Base-by-base conservation (phyloP, 2,797 vertebrate species). In the Delichon dasypus region DNA sequence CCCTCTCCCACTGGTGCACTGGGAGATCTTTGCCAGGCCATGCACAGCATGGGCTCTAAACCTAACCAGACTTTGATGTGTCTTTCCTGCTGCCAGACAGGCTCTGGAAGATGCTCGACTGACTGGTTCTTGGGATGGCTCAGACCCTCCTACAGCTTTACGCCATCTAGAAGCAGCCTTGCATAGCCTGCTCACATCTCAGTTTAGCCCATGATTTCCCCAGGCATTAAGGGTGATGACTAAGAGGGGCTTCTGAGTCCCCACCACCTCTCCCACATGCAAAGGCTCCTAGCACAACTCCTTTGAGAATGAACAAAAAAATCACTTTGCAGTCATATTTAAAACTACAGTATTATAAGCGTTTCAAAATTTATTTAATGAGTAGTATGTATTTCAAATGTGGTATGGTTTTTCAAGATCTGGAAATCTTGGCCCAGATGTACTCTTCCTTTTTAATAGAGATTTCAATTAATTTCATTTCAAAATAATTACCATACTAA, bases 181-280 rank as follows among this genome's bases (percentile, higher is more conserved):
- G 29, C 2, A 11, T 22, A 61, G 23, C 23, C 51, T 60, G 53
- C 65, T 87, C 26, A 42, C 32, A 82, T 42, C 29, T 71, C 45
- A 57, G 47, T 57, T 78, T 85, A 93, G 53, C 16, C 34, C 40
- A 11, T 20, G 32, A 38, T 45, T 70, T 85, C 36, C 19, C 16
- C 21, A 72, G 23, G 47, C 21, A 55, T 62, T 66, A 78, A 44
- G 27, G 13, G 7, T 2, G 3, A 32, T 14, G 29, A 29, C 38
- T 42, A 23, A 70, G 47, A 51, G 5, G 7, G 13, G 13, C 11
- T 93, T 38, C 27, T 78, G 42, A 9, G 18, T 76, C 20, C 30
- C 7, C 0, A 0, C 4, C 13, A 18, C 18, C 68, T 62, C 6
- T 17, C 5, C 44, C 36, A 16, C 7, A 22, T 23, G 11, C 0